Conservation (phyloP, 2,888 invertebrate genomes). For the Sturmia bella region DNA sequence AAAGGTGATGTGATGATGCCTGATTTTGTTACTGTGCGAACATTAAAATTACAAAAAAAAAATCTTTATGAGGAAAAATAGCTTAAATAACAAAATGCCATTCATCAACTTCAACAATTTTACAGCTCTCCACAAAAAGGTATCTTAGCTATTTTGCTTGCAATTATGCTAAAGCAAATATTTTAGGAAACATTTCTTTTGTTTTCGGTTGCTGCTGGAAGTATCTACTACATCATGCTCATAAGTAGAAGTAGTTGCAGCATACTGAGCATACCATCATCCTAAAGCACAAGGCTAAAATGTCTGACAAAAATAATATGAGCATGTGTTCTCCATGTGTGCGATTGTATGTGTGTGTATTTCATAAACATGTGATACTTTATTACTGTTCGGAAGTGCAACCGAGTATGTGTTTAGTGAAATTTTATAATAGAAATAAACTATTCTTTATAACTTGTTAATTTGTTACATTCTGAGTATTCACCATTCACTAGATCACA, state of each 20-base stretch:
- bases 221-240: slow-evolving; percentile 8
- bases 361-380: too few relatives aligned
- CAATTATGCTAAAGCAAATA: slow-evolving; percentile 68
- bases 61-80: slow-evolving; percentile 51
- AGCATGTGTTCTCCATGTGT: neutral
- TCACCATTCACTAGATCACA: too few relatives aligned
- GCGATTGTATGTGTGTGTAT: too few relatives aligned
- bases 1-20: neutral
- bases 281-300: slow-evolving; percentile 41
- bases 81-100: slow-evolving; percentile 64
- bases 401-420: too few relatives aligned
- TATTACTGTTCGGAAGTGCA: too few relatives aligned
- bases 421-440: too few relatives aligned
- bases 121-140: slow-evolving; percentile 62
- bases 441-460: too few relatives aligned
- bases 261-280: slow-evolving; percentile 32
- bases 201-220: slow-evolving; percentile 34
- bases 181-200: slow-evolving; percentile 70
- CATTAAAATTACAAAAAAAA: slow-evolving; percentile 1
- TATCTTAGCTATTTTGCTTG: slow-evolving; percentile 68
- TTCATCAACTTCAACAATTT: slow-evolving; percentile 63
- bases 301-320: slow-evolving; percentile 20
- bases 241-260: neutral
- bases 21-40: neutral
- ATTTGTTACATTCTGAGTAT: too few relatives aligned